Conservation (phyloP, 2,888 invertebrate genomes). For the Chromoteleia sp. region DNA sequence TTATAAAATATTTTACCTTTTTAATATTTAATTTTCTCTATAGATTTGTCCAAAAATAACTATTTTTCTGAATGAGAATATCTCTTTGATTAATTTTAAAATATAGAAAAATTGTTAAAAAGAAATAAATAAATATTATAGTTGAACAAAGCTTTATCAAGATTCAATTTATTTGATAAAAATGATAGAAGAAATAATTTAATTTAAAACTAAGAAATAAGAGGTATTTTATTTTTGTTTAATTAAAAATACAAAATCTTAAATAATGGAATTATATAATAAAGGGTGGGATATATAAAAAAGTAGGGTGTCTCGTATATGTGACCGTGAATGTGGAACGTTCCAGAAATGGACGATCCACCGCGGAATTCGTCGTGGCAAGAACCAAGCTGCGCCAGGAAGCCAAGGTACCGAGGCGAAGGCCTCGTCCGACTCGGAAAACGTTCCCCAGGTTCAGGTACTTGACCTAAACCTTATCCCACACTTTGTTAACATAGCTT, state of each 20-base stretch:
- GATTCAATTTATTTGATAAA: too few species aligned
- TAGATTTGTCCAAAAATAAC: neutral
- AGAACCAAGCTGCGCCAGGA: conserved; percentile 84
- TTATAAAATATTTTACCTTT: neutral
- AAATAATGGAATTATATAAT: conserved; percentile 10
- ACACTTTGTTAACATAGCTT: conserved; percentile 75
- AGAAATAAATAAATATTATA: too few species aligned
- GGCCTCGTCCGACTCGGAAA: conserved; percentile 84
- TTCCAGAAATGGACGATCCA: conserved; percentile 93
- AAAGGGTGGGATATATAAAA: conserved; percentile 31
- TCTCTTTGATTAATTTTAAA: too few species aligned
- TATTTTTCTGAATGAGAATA: too few species aligned
- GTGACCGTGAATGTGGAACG: conserved; percentile 83
- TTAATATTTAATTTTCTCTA: conserved; percentile 12
- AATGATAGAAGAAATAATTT: too few species aligned
- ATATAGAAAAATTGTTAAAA: too few species aligned
- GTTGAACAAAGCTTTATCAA: too few species aligned
- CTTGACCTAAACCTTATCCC: conserved; percentile 82
- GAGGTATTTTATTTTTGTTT: too few species aligned
- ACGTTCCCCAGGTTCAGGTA: conserved; percentile 84
- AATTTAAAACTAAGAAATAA: too few species aligned
- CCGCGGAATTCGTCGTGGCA: conserved; percentile 91
- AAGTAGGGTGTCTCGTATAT: conserved; percentile 63
- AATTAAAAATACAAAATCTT: neutral
- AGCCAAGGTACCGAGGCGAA: conserved; percentile 83